Base-by-base conservation (phyloP, 2,113 vertebrate species). In the Acanthochromis polyacanthus region DNA sequence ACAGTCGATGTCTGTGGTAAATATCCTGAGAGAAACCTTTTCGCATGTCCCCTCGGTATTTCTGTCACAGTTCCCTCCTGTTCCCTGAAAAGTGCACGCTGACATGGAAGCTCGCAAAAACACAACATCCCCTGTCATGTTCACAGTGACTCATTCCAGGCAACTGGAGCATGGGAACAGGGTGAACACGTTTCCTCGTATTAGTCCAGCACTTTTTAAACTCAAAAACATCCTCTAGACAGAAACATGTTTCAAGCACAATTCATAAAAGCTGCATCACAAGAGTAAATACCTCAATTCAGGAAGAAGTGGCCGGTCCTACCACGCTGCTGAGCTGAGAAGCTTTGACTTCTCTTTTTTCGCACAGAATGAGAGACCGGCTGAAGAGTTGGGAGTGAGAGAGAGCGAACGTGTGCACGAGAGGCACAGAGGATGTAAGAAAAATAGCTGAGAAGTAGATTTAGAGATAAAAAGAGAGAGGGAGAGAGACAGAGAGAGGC, bases 241-340 rank as follows among this genome's bases (percentile, higher is more conserved):
- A 52, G 11, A 22, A 32, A 23, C 4, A 73, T 45, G 16, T 14
- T 71, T 55, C 12, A 22, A 76, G 40, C 45, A 74, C 38, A 66
- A 51, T 45, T 23, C 57, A 67, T 46, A 48, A 65, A 79, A 59
- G 11, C 28, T 25, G 30, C 66, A 67, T 69, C n/a, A 52, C 43
- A 52, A 69, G 52, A 75, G 72, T 61, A 92, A 92, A 91, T 91
- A 92, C 92, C 91, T 92, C 78, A 62, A 75, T 88, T 87, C 55
- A 83, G 78, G 83, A 84, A 83, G 89, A 83, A 83, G 87, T 46
- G 80, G 38, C 79, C 85, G 81, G 77, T 88, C 89, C 84, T 82
- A 92, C 80, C 83, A 75, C 76, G 75, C 38, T 86, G 87, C 80
- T 71, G 80, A 58, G 80, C 81, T 78, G 84, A 84, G 83, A 86